Evolutionary conservation across 2,888 invertebrate genomes (phyloP).

Genomic region (Zygothrica quintamaculata): DNA sequence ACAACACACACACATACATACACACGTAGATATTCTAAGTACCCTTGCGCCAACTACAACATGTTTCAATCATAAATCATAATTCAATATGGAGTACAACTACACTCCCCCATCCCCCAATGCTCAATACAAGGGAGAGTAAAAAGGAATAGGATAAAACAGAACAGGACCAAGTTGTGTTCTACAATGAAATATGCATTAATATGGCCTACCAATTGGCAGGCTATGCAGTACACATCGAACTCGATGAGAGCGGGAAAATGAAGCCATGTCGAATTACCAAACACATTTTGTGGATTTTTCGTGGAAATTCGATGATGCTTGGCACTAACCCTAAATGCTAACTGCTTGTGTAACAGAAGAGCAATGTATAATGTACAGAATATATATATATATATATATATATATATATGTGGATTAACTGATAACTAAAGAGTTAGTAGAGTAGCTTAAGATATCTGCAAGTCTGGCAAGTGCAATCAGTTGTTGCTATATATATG

Average conservation of each 20-base stretch:
- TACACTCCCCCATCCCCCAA: no score
- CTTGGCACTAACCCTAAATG: constrained; percentile 34
- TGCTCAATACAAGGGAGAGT: background rate
- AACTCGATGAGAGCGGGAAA: constrained; percentile 29
- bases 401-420: no score
- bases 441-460: background rate
- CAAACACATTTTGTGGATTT: constrained; percentile 41
- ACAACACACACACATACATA: constrained; percentile 15
- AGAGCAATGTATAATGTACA: no score
- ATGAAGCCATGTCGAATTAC: constrained; percentile 61
- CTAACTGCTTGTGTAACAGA: no score
- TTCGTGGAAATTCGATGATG: constrained; percentile 44
- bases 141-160: background rate
- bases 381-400: no score
- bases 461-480: background rate
- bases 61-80: constrained; percentile 78
- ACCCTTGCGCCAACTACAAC: constrained; percentile 69
- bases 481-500: no score
- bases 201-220: constrained; percentile 70
- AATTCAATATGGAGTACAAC: constrained; percentile 78
- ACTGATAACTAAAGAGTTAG: no score
- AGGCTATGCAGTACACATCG: constrained; percentile 45
- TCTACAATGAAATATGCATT: constrained; percentile 75
- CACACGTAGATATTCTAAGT: constrained; percentile 53
- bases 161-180: constrained; percentile 43